phyloP scores from a whole-genome alignment of 2,797 vertebrate genomes.

The Peromyscus eremicus region DNA sequence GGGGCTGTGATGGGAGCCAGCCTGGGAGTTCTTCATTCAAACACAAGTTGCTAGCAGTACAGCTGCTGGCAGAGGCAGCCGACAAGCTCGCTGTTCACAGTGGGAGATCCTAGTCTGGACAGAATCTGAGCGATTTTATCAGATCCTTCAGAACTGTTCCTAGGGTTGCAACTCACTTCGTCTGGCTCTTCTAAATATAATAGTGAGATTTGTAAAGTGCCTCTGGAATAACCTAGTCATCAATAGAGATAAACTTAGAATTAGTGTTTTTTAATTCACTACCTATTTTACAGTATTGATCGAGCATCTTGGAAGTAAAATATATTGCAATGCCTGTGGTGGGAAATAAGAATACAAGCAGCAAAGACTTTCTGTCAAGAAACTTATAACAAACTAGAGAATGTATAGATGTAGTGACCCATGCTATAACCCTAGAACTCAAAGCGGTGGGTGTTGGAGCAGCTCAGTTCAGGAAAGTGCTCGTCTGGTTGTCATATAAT shows the following conservation, averaged over 20 bases:
- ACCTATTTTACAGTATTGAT: background rate
- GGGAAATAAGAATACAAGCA: background rate
- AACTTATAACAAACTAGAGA: background rate
- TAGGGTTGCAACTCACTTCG: background rate
- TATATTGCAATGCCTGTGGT: background rate
- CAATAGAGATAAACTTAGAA: conserved; percentile 18
- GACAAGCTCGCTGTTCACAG: background rate
- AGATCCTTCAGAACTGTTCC: background rate
- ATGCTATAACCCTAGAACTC: background rate
- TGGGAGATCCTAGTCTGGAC: background rate
- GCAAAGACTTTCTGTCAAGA: conserved; percentile 26
- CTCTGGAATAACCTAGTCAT: background rate
- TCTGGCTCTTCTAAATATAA: conserved; percentile 17
- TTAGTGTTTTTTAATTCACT: background rate
- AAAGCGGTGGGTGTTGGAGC: background rate
- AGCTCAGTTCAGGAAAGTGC: background rate
- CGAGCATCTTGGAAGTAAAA: conserved; percentile 14
- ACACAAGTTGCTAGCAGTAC: conserved; percentile 58
- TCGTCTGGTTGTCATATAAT: background rate
- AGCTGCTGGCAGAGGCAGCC: conserved; percentile 26
- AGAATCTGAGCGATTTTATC: background rate
- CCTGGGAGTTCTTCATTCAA: conserved; percentile 38
- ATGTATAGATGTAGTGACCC: background rate
- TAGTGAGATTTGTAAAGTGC: background rate
- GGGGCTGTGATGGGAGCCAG: background rate